phyloP scores from a whole-genome alignment of 1,140 invertebrate species.

The Pseudoatta argentina region DNA sequence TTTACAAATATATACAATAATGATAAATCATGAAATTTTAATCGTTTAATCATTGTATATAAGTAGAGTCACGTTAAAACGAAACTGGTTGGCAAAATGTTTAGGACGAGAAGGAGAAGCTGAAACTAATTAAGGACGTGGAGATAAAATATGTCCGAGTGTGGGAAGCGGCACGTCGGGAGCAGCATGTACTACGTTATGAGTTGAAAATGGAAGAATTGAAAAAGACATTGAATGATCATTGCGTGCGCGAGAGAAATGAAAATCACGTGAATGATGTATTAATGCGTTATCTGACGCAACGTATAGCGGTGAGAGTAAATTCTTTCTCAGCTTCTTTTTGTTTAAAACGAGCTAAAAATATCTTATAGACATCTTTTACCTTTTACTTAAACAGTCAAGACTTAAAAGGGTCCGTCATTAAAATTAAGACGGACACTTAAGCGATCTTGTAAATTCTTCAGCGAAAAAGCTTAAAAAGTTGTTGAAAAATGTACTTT shows the following conservation, averaged over 20 bases:
- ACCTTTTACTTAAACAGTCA: neutral
- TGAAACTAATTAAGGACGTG: constrained; percentile 76
- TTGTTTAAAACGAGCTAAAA: constrained; percentile 7
- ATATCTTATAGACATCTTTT: neutral
- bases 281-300: constrained; percentile 77
- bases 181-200: constrained; percentile 77
- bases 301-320: constrained; percentile 78
- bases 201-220: constrained; percentile 74
- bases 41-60: constrained; percentile 5
- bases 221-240: constrained; percentile 70
- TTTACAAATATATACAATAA: neutral
- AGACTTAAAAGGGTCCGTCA: constrained; percentile 14
- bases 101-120: constrained; percentile 78
- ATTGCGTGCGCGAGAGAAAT: constrained; percentile 75
- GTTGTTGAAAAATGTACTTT: constrained; percentile 16
- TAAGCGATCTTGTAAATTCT: constrained; percentile 7
- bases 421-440: constrained; percentile 27
- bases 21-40: constrained; percentile 39
- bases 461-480: neutral
- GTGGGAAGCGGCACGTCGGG: constrained; percentile 80
- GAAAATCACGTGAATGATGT: constrained; percentile 75
- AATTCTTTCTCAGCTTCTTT: neutral
- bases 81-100: constrained; percentile 46
- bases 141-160: constrained; percentile 78
- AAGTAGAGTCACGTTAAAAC: neutral